Conservation (phyloP, 2,888 invertebrate genomes). For the Xanthorhoe spadicearia region DNA sequence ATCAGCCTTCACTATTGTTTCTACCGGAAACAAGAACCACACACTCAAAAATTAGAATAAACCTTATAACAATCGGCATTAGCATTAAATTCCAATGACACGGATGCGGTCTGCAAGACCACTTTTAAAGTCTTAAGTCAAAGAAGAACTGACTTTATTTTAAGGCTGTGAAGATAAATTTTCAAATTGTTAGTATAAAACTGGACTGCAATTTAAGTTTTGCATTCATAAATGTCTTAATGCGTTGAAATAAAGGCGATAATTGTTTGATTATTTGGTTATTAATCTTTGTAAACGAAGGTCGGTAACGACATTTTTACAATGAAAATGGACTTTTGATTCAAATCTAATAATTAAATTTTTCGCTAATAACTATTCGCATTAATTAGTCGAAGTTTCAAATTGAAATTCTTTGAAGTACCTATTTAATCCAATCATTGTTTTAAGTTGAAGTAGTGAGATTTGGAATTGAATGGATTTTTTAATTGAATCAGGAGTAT, state of each 20-base stretch:
- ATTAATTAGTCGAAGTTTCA: conserved; percentile 25
- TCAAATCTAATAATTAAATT: conserved; percentile 33
- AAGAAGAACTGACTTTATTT: conserved; percentile 12
- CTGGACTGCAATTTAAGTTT: conserved; percentile 6
- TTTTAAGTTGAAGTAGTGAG: neutral
- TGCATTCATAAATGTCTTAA: conserved; percentile 18
- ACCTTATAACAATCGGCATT: conserved; percentile 35
- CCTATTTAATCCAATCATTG: neutral
- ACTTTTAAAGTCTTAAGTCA: conserved; percentile 19
- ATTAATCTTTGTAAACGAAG: conserved; percentile 19
- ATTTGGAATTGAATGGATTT: neutral
- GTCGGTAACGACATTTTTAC: conserved; percentile 36
- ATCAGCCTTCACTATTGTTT: conserved; percentile 56
- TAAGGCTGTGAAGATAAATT: neutral
- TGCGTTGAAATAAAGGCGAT: conserved; percentile 21
- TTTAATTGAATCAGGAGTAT: neutral
- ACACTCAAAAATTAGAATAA: conserved; percentile 30
- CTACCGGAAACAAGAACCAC: conserved; percentile 45
- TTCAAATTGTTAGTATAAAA: neutral
- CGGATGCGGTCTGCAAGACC: conserved; percentile 10
- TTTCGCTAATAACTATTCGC: conserved; percentile 20
- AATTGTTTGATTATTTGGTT: conserved; percentile 10
- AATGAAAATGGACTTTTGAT: conserved; percentile 29
- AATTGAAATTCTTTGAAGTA: conserved; percentile 25
- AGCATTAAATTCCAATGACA: conserved; percentile 34